Conservation (phyloP, 2,113 vertebrate genomes). For the Psittacus erithacus region DNA sequence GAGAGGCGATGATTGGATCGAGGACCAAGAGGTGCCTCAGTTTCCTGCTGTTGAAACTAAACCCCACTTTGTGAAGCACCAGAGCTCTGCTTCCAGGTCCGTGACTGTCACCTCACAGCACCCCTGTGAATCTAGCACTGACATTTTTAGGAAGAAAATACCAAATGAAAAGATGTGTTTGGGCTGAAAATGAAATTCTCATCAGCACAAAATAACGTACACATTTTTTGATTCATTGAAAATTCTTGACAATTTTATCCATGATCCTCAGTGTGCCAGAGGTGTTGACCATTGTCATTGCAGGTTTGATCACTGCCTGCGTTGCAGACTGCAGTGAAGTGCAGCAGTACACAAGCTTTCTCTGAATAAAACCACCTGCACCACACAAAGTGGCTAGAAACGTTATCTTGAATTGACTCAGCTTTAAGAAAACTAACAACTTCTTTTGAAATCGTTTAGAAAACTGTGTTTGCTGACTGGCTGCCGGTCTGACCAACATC, state of each 20-base stretch:
- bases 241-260: not conserved
- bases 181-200: not conserved
- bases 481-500: not conserved
- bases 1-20: not conserved
- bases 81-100: not conserved
- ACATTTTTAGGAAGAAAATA: not conserved
- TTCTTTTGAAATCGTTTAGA: not conserved
- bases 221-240: not conserved
- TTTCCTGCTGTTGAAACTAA: not conserved
- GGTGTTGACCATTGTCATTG: not conserved
- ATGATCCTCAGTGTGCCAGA: accelerated
- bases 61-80: not conserved
- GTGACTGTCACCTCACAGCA: not conserved
- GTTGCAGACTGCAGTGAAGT: not conserved
- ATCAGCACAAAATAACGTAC: not conserved
- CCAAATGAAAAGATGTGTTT: not conserved
- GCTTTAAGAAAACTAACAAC: not conserved
- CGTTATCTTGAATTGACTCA: slow-evolving; percentile 15
- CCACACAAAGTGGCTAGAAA: not conserved
- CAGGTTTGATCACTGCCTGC: not conserved
- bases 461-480: not conserved
- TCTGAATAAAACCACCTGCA: not conserved
- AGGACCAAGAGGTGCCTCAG: not conserved
- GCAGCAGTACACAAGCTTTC: not conserved
- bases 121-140: not conserved